Base-by-base conservation (phyloP, 2,113 vertebrate genomes). In the Embiotoca jacksoni region DNA sequence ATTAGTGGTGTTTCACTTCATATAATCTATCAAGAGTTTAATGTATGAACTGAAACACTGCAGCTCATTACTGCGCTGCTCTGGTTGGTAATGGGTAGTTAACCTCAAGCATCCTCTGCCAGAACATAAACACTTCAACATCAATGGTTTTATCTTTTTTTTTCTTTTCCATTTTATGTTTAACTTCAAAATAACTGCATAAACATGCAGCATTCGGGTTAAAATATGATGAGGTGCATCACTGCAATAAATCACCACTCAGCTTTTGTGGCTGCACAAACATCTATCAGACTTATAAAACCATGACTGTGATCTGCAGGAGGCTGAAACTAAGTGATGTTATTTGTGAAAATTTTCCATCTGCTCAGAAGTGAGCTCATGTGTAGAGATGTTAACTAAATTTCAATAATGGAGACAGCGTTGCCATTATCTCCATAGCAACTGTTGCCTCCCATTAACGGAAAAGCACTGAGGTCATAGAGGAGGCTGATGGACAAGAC, bases 351-450 rank as follows among this genome's bases (percentile, higher is more conserved):
- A 86, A 75, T 85, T 74, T 62, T 31, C 83, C 88, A 90, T 89
- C 88, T 92, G 90, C 69, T 88, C 46, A 8, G 67, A 70, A 14
- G 71, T 41, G 61, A 78, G 76, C 46, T 14, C 7, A 46, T 55
- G 60, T 81, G 65, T 47, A 30, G 67, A 65, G 55, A 88, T 79
- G 67, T 84, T 88, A 82, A 79, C 82, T 72, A 82, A 81, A 92
- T 90, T 87, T 88, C 67, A 72, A 87, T 83, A 80, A 83, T 53
- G 52, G 62, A 84, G 63, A 77, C 53, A 53, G 78, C 32, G 72
- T 56, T 57, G 31, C 78, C 67, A 3, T 87, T 87, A 86, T 93
- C 90, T 61, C 89, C 88, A 89, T 93, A 52, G 90, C 88, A 91
- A 91, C 90, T 55, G 83, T 23, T 67, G 72, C 56, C 83, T 73